Conservation (phyloP, 1,140 invertebrate species). For the Xylocopa sonorina region DNA sequence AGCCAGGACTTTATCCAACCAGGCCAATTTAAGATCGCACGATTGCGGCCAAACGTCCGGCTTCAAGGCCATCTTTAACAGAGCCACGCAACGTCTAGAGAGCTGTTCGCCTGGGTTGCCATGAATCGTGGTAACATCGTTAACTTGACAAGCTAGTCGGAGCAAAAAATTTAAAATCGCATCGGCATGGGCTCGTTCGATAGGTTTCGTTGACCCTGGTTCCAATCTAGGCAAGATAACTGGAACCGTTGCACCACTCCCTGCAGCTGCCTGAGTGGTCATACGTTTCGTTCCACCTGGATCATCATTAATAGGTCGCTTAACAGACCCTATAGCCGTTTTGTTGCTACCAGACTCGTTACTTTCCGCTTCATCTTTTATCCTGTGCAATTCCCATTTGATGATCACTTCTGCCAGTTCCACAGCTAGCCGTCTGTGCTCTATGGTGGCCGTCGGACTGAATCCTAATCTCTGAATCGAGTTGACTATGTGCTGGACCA, state of each 20-base stretch:
- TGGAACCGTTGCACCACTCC: conserved; percentile 57
- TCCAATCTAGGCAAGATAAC: conserved; percentile 81
- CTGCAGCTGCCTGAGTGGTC: conserved; percentile 64
- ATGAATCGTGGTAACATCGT: conserved; percentile 81
- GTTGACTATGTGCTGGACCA: conserved; percentile 97
- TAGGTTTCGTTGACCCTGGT: conserved; percentile 87
- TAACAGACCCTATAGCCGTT: conserved; percentile 45
- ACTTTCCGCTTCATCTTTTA: conserved; percentile 85
- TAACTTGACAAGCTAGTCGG: conserved; percentile 93
- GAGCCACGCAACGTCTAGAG: conserved; percentile 92
- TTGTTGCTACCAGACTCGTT: conserved; percentile 68
- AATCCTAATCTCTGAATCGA: conserved; percentile 97
- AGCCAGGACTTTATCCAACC: conserved; percentile 93
- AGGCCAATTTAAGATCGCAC: conserved; percentile 94
- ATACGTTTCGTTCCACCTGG: conserved; percentile 69
- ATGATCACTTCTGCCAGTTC: conserved; percentile 99
- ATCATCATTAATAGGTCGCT: conserved; percentile 72
- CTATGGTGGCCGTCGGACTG: conserved; percentile 92
- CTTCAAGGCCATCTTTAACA: conserved; percentile 94
- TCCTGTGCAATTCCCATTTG: conserved; percentile 96
- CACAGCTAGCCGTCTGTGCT: conserved; percentile 95
- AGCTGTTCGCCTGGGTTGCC: conserved; percentile 92
- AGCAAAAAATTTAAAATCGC: conserved; percentile 95
- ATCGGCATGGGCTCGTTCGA: conserved; percentile 94
- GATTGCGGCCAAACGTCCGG: conserved; percentile 96